Evolutionary conservation across 2,113 vertebrate genomes (phyloP), one percentile per base, ranked within the genome.

Genomic region (Callithrix jacchus): DNA sequence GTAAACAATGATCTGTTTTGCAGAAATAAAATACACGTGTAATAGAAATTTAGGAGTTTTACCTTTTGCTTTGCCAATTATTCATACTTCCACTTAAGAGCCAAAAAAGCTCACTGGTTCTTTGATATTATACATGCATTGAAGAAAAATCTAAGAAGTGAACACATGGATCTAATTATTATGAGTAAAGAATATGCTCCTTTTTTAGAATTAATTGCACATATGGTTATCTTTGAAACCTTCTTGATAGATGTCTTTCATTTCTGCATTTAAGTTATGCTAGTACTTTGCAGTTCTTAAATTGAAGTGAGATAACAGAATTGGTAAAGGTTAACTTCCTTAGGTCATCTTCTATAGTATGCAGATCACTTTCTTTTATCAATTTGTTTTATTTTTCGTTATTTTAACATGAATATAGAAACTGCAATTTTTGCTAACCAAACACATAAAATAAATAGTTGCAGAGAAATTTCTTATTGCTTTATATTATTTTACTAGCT

Each of bases 381-480:
- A 66, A 5, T 40, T 2, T 9, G 2, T 52, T 91, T 88, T 84
- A 56, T 54, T 13, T 82, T 80, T 66, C 56, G 10, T 84, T 47
- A 18, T 32, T 77, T 82, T 23, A 87, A 89, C 11, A 32, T 79
- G 64, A 45, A 17, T 47, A 7, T 7, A 35, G 0, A 42, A 49
- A 37, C 20, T 61, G 1, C 12, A 52, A 8, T 23, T 35, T 13
- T 84, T 37, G 3, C 52, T 85, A 93, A 9, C 2, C 8, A 64
- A 82, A 73, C 47, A 79, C 18, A 32, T 66, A 77, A 74, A 76
- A 88, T 37, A 91, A 94, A 96, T 25, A 85, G n/a, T 70, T 92
- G 6, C 18, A 92, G 89, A 68, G 6, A 71, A 84, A 79, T 66
- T 16, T 3, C 52, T 6, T 32, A 54, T 58, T 91, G 17, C 45